Conservation (phyloP, 2,888 invertebrate species). For the Lasioglossum oenotherae region DNA sequence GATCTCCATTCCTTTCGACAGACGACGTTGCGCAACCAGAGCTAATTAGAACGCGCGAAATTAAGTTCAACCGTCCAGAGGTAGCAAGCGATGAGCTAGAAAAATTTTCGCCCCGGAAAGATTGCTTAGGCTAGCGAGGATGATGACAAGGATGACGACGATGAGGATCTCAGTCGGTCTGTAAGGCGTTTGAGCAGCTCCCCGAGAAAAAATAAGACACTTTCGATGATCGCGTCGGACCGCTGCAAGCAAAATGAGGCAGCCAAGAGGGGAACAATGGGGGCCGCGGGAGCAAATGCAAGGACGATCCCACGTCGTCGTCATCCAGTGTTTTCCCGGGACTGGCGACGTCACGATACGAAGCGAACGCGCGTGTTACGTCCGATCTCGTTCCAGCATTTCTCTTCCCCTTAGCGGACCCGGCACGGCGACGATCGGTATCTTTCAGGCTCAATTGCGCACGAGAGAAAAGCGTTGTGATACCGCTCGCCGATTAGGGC, state of each 20-base stretch:
- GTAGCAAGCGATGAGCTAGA: too few species aligned
- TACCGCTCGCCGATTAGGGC: constrained; percentile 13
- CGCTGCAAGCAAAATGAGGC: constrained; percentile 69
- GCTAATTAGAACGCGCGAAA: constrained; percentile 44
- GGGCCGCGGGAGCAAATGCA: constrained; percentile 83
- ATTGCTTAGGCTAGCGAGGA: not conserved
- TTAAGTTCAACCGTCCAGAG: not conserved
- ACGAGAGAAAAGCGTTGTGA: constrained; percentile 17
- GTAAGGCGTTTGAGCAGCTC: constrained; percentile 37
- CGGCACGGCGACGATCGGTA: constrained; percentile 37
- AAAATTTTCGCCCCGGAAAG: not conserved
- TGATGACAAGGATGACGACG: not conserved
- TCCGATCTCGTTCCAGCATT: constrained; percentile 66
- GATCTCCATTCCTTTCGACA: constrained; percentile 58
- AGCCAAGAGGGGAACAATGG: constrained; percentile 76
- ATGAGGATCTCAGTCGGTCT: not conserved
- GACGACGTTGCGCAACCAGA: constrained; percentile 46
- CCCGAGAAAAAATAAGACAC: constrained; percentile 78
- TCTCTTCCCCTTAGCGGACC: constrained; percentile 33
- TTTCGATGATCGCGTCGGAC: constrained; percentile 77
- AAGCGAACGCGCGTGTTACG: constrained; percentile 52
- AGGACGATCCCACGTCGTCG: constrained; percentile 84
- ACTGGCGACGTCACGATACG: constrained; percentile 46
- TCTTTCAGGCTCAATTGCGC: constrained; percentile 61
- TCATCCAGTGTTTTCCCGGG: constrained; percentile 62